Evolutionary conservation across 64 coral and sea anemone species (phyloP), one percentile per base, ranked within the genome.

Genomic region (Montipora sp.): DNA sequence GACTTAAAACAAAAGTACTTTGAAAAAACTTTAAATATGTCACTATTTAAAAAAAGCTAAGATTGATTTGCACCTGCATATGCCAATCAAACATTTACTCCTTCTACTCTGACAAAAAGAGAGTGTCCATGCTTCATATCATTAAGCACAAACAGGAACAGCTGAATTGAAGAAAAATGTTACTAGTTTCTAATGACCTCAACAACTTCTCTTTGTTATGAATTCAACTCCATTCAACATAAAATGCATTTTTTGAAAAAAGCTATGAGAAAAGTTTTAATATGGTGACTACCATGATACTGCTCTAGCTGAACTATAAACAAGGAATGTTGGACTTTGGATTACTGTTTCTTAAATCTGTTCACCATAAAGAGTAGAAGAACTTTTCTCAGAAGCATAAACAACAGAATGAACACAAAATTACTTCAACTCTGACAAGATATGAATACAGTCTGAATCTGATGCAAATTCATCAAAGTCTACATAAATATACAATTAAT

Each of bases 391-490:
- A 18, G 3, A 5, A 11, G 16, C 5, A 49, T 78, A 78, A 78
- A 48, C 75, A 78, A 78, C 6, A 2, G 15, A 14, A 49, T 78
- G 49, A 78, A 78, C 47, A 49, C 75, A 78, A 78, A 78, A 78
- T 78, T 78, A 78, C 46, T 70, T 71, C 14, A 85, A 48, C 66
- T 85, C 46, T 49, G 65, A n/a, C 21, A 57, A 5, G 11, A 85
- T 44, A 85, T 85, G 82, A 85, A 71, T 66, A 84, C 4, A 85
- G 82, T 85, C 82, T 85, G 65, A 66, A 71, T 22, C 82, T 20
- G 66, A 85, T 85, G 82, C 65, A 85, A 85, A 85, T 85, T 85
- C 65, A n/a, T 1, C 4, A 72, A 24, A 63, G 81, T 84, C 81
- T 84, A 59, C 36, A 36, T 36, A 36, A 2, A 27, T 65, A 47